Base-by-base conservation (phyloP, 2,797 vertebrate genomes). In the Notolabrus celidotus region DNA sequence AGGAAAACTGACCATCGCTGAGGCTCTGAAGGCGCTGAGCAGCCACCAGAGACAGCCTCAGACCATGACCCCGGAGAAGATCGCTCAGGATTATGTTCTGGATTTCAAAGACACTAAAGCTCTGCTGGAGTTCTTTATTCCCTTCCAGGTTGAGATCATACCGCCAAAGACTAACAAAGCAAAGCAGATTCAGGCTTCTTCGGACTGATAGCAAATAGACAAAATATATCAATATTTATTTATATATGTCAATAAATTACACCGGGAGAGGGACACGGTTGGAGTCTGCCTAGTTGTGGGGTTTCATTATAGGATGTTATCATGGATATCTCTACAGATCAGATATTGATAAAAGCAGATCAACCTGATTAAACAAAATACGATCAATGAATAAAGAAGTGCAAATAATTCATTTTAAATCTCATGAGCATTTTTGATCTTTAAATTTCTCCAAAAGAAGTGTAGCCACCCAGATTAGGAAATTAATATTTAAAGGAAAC, bases 1-100 rank as follows among this genome's bases (percentile, higher is more conserved):
- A 93, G 98, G 97, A 77, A 98, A 94, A 71, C 91, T 99, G 84
- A 95, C 95, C 36, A 66, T 97, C 57, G 84, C 93, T 2, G 98
- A 99, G 79, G 95, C 94, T 20, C 83, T 99, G 77, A 95, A 88
- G 0, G 92, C 94, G 47, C 90, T 99, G 57, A 94, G 93, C 89
- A 95, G 95, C 77, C 94, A 98, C 86, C 97, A 96, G 82, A 88
- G 66, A 11, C 75, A 89, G 57, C 97, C 97, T 49, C 73, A 94
- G 34, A 92, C 63, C 0, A 98, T 97, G 97, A 96, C 96, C 22
- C 80, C 91, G 5, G 94, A 96, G 70, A 97, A 95, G 92, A 94
- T 99, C 55, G 93, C 96, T 16, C 79, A 91, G 79, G 96, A 99
- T 71, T 98, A 96, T 81, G 90, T 69, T 61, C 92, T 99, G 77